Evolutionary conservation across 2,888 invertebrate species (phyloP).

Genomic region (Odiellus spinosus): DNA sequence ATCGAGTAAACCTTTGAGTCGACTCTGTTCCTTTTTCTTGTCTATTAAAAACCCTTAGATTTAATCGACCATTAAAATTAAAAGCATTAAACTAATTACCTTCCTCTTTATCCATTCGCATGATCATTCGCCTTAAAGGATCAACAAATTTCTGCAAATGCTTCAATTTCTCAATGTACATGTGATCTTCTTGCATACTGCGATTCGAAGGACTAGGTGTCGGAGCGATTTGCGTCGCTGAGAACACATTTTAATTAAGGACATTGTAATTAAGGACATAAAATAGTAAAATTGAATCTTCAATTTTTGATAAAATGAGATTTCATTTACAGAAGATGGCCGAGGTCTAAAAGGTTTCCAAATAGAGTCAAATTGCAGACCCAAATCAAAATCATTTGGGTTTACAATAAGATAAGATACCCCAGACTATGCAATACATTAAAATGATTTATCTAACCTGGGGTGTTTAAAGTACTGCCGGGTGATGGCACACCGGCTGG

Average conservation of each 20-base stretch:
- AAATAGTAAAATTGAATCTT: too few species aligned
- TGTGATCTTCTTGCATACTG: constrained; percentile 52
- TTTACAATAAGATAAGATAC: too few species aligned
- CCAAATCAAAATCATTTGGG: too few species aligned
- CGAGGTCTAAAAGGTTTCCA: background rate
- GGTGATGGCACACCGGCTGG: constrained; percentile 49
- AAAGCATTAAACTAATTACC: constrained; percentile 21
- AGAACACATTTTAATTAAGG: constrained; percentile 15
- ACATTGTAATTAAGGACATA: too few species aligned
- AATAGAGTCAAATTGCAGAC: too few species aligned
- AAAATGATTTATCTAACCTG: too few species aligned
- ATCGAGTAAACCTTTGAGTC: constrained; percentile 86
- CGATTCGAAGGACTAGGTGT: constrained; percentile 24
- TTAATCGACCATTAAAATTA: constrained; percentile 5
- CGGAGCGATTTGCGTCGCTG: constrained; percentile 14
- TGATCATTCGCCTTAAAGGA: constrained; percentile 75
- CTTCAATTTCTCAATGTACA: constrained; percentile 80
- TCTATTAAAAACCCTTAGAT: constrained; percentile 38
- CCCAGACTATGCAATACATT: too few species aligned
- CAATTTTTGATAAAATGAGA: too few species aligned
- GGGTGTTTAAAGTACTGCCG: constrained; percentile 60
- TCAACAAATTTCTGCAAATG: constrained; percentile 88
- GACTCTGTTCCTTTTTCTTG: constrained; percentile 64
- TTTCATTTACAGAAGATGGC: background rate
- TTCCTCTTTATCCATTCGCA: constrained; percentile 34